Conservation (phyloP, 2,113 vertebrate species). For the Capreolus pygargus region DNA sequence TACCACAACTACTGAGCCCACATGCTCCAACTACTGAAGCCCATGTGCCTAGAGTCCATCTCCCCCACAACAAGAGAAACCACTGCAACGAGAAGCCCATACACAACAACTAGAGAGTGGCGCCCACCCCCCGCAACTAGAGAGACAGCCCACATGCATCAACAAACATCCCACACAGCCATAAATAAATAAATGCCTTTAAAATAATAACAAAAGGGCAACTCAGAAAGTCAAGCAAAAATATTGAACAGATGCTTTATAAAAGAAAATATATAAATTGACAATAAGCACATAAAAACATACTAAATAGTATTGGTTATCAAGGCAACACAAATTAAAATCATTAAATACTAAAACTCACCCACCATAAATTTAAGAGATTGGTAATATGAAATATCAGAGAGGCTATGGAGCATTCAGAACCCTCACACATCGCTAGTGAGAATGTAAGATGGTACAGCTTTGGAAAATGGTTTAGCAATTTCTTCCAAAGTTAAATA, state of each 20-base stretch:
- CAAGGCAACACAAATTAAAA: background rate
- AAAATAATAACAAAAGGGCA: background rate
- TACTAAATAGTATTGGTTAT: background rate
- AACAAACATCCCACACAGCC: background rate
- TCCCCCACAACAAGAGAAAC: background rate
- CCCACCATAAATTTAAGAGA: background rate
- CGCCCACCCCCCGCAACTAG: fast-evolving
- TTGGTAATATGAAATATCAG: background rate
- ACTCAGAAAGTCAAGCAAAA: background rate
- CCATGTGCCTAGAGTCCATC: background rate
- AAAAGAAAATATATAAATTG: background rate
- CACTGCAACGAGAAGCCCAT: background rate
- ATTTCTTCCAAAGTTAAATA: background rate
- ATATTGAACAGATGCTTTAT: background rate
- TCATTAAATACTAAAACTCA: background rate
- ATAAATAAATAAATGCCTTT: background rate
- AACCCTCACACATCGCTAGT: background rate
- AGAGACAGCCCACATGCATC: background rate
- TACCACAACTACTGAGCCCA: background rate
- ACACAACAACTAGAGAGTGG: background rate
- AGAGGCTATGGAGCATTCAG: background rate
- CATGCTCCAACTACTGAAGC: background rate
- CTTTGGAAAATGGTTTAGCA: background rate
- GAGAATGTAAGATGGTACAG: background rate
- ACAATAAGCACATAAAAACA: background rate